A percentile compares a stretch with the other conserved stretches of the same genome.
Conservation (phyloP, 2,113 vertebrate species). For the Coregonus clupeaformis region DNA sequence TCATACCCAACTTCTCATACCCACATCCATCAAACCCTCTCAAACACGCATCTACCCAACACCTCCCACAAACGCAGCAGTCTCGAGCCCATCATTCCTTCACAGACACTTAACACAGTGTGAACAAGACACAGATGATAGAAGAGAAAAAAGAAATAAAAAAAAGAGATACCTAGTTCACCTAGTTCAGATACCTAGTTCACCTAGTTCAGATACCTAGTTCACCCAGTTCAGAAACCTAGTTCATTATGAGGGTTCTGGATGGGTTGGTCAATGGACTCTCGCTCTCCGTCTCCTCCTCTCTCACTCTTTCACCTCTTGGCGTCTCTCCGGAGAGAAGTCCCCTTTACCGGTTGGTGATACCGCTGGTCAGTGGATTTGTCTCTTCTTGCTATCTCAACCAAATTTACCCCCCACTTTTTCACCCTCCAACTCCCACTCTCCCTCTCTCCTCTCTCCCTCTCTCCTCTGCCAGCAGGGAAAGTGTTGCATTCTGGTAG, state of each 20-base stretch:
- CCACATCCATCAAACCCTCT: neutral
- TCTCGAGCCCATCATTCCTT: too few relatives aligned
- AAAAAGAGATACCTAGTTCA: conserved; percentile 1
- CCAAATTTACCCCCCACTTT: too few relatives aligned
- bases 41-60: neutral
- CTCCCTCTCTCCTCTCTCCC: too few relatives aligned
- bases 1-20: neutral
- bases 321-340: neutral
- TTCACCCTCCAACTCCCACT: neutral
- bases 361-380: too few relatives aligned
- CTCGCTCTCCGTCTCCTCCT: neutral
- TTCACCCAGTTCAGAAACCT: too few relatives aligned
- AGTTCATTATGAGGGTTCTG: neutral
- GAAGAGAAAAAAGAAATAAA: too few relatives aligned
- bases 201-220: too few relatives aligned
- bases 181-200: too few relatives aligned
- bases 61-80: neutral
- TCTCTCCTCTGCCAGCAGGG: neutral
- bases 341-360: too few relatives aligned
- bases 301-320: neutral
- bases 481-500: neutral
- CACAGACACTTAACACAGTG: too few relatives aligned
- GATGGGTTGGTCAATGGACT: neutral
- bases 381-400: too few relatives aligned
- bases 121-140: neutral